A percentile compares a stretch with the other conserved stretches of the same genome.
Conservation (phyloP, 2,113 vertebrate genomes). For the Progne subis region DNA sequence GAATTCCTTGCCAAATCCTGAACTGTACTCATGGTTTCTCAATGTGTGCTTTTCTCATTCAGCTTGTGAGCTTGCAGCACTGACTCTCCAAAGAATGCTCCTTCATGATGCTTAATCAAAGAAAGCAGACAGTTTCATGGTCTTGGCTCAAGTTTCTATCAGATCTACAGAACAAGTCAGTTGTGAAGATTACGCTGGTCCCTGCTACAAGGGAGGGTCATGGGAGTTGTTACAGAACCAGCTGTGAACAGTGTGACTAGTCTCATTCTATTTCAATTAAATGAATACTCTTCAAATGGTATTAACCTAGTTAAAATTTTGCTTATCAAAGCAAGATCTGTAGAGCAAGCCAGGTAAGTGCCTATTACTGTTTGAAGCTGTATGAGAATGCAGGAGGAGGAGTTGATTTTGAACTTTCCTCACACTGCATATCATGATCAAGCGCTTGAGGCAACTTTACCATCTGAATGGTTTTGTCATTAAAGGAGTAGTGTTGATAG, state of each 20-base stretch:
- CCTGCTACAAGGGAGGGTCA: background rate
- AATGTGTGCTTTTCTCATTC: background rate
- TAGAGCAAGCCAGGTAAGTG: slow-evolving; percentile 50
- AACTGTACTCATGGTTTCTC: background rate
- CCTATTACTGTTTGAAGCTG: slow-evolving; percentile 3
- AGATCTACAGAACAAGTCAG: background rate
- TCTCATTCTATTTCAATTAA: slow-evolving; percentile 18
- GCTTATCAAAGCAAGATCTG: slow-evolving; percentile 53
- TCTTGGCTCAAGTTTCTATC: background rate
- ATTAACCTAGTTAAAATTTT: slow-evolving; percentile 42
- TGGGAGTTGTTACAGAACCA: background rate
- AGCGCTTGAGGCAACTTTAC: slow-evolving; percentile 27
- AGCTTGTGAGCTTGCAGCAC: background rate
- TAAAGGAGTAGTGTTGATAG: slow-evolving; percentile 1
- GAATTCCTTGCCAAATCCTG: background rate
- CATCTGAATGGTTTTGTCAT: slow-evolving; percentile 19
- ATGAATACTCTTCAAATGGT: slow-evolving; percentile 2
- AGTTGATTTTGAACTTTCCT: slow-evolving; percentile 44
- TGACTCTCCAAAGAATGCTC: background rate
- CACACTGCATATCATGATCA: background rate
- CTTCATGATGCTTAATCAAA: background rate
- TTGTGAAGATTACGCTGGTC: background rate
- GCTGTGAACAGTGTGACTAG: background rate
- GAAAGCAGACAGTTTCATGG: background rate
- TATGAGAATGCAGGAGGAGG: slow-evolving; percentile 1